Conservation (phyloP, 2,888 invertebrate genomes). For the Stegophylla sp. region DNA sequence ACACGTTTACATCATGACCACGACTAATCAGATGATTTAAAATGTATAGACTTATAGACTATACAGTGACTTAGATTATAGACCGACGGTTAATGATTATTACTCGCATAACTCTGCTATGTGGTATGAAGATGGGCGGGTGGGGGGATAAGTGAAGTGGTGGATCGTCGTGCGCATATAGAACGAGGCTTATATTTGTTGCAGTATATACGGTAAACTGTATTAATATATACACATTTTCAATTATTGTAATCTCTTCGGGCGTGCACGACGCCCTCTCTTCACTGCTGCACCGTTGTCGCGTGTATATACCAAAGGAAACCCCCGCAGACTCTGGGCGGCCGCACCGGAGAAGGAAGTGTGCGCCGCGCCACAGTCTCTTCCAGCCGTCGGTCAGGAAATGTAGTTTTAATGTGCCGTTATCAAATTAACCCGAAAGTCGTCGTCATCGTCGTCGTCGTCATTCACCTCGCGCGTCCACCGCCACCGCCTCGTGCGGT, state of each 20-base stretch:
- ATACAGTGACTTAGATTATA: no score
- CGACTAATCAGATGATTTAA: no score
- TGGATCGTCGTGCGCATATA: neutral
- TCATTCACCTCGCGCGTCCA: constrained; percentile 18
- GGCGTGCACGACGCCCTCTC: constrained; percentile 19
- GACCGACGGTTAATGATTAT: constrained; percentile 25
- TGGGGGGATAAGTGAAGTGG: neutral
- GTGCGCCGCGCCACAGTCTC: constrained; percentile 21
- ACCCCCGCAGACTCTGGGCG: neutral
- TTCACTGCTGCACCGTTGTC: neutral
- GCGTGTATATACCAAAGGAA: constrained; percentile 46
- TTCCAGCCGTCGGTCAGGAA: constrained; percentile 58
- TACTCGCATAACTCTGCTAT: neutral
- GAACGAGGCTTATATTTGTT: neutral
- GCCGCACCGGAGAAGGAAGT: neutral
- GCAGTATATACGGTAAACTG: constrained; percentile 22
- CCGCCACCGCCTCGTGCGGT: neutral
- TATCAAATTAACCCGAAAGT: constrained; percentile 59
- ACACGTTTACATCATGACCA: no score
- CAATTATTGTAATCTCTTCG: constrained; percentile 57
- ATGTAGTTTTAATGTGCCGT: constrained; percentile 59
- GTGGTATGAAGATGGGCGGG: neutral
- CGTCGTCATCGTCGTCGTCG: constrained; percentile 32
- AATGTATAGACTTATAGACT: no score
- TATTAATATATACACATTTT: constrained; percentile 52